Conservation (phyloP, 1,140 invertebrate species). For the Aculops lycopersici region DNA sequence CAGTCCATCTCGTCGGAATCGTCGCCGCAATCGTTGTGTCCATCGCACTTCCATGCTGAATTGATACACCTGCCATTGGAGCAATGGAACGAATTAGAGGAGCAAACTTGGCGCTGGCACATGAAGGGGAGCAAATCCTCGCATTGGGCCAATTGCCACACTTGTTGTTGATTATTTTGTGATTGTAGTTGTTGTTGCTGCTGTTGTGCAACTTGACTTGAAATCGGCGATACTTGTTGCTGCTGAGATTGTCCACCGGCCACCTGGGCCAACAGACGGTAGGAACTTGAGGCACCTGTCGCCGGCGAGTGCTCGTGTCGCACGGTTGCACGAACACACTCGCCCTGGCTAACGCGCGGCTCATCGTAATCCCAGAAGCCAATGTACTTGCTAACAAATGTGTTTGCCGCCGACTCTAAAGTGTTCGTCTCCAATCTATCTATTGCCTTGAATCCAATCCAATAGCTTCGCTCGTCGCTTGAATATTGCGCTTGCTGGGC, state of each 20-base stretch:
- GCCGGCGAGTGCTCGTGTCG: too few species aligned
- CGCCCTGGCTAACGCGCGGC: constrained; percentile 45
- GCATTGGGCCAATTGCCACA: constrained; percentile 67
- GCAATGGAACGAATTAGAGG: constrained; percentile 60
- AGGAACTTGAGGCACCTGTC: too few species aligned
- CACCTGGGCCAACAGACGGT: too few species aligned
- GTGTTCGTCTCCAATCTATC: constrained; percentile 71
- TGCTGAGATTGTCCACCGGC: too few species aligned
- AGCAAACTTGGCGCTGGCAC: constrained; percentile 63
- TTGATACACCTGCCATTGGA: constrained; percentile 70
- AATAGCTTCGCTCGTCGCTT: constrained; percentile 6
- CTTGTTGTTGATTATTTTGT: constrained; percentile 25
- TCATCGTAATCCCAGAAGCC: constrained; percentile 25
- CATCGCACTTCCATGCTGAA: constrained; percentile 51
- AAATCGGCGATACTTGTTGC: too few species aligned
- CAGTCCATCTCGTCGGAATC: constrained; percentile 66
- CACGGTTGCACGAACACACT: constrained; percentile 47
- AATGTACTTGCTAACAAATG: constrained; percentile 62
- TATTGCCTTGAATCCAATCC: constrained; percentile 37
- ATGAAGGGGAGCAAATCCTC: constrained; percentile 73
- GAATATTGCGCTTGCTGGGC: background rate
- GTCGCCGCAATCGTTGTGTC: constrained; percentile 69
- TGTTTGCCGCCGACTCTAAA: constrained; percentile 59
- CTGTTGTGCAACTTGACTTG: too few species aligned
- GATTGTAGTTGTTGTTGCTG: too few species aligned